Conservation (phyloP, 2,888 invertebrate genomes). For the Erpobdella octoculata region DNA sequence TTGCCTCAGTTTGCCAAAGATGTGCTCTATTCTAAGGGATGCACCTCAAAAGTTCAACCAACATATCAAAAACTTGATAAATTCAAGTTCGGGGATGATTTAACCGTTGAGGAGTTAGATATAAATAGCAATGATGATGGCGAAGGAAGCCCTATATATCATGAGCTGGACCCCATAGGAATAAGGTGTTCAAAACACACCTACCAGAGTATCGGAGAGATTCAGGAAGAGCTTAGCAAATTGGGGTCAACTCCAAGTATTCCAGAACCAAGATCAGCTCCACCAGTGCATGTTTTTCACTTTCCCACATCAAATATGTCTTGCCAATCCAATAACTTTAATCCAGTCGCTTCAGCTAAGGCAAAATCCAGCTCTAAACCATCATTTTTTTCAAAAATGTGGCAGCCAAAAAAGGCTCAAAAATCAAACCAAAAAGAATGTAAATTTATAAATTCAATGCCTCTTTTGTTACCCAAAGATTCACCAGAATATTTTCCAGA, state of each 20-base stretch:
- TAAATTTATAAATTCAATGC: constrained; percentile 17
- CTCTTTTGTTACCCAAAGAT: constrained; percentile 2
- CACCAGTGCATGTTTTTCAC: not conserved
- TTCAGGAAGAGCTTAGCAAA: constrained; percentile 24
- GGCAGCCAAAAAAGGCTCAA: constrained; percentile 13
- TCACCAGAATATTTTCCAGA: not conserved
- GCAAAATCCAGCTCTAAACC: not conserved
- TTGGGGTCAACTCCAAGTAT: not conserved
- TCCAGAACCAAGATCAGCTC: constrained; percentile 15
- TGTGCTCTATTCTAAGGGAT: not conserved
- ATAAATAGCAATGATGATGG: constrained; percentile 7
- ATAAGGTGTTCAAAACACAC: constrained; percentile 24
- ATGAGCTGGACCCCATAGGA: constrained; percentile 29
- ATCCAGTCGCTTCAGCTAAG: not conserved
- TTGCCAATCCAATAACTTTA: not conserved
- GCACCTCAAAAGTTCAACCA: not conserved
- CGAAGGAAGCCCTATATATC: constrained; percentile 30
- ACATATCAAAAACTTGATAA: constrained; percentile 9
- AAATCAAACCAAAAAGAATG: not conserved
- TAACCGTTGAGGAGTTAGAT: not conserved
- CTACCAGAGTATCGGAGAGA: constrained; percentile 30
- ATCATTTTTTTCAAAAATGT: constrained; percentile 23
- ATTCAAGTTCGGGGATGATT: constrained; percentile 1
- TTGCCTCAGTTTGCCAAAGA: constrained; percentile 11
- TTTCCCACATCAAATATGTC: not conserved